A percentile compares a stretch with the other conserved stretches of the same genome.
phyloP scores from a whole-genome alignment of 2,797 vertebrate species.

The Crocodylus rhombifer region DNA sequence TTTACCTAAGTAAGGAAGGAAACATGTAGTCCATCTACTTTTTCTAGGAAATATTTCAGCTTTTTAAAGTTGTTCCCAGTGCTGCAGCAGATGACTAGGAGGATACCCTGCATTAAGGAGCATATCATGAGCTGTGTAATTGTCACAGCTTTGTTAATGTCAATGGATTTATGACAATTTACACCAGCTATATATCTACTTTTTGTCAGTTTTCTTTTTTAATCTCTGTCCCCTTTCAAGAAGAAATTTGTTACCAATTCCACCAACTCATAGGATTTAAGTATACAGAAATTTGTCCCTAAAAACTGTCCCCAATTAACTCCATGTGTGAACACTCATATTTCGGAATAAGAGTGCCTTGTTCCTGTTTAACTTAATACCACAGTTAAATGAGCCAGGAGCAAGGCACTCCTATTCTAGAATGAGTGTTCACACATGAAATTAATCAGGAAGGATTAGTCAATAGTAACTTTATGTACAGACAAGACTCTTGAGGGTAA shows the following conservation, averaged over 20 bases:
- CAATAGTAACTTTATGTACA: neutral
- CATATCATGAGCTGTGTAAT: too few relatives aligned
- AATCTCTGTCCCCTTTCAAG: too few relatives aligned
- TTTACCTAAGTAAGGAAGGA: neutral
- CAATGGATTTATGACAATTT: too few relatives aligned
- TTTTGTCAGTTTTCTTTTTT: too few relatives aligned
- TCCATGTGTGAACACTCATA: neutral
- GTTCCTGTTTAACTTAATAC: neutral
- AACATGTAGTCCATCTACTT: neutral
- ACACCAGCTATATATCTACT: too few relatives aligned
- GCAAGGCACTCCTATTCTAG: neutral
- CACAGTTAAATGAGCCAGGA: neutral
- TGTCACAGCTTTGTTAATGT: too few relatives aligned
- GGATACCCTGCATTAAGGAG: too few relatives aligned
- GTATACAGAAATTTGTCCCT: too few relatives aligned
- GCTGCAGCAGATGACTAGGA: too few relatives aligned
- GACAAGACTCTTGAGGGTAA: neutral
- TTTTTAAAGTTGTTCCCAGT: too few relatives aligned
- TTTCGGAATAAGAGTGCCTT: neutral
- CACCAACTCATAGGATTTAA: too few relatives aligned
- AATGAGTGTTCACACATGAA: neutral
- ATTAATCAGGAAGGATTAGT: neutral
- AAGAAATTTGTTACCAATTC: too few relatives aligned
- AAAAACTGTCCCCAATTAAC: neutral
- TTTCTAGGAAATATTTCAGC: neutral